phyloP scores from a whole-genome alignment of 2,113 vertebrate species.

The Muscicapa adusta region DNA sequence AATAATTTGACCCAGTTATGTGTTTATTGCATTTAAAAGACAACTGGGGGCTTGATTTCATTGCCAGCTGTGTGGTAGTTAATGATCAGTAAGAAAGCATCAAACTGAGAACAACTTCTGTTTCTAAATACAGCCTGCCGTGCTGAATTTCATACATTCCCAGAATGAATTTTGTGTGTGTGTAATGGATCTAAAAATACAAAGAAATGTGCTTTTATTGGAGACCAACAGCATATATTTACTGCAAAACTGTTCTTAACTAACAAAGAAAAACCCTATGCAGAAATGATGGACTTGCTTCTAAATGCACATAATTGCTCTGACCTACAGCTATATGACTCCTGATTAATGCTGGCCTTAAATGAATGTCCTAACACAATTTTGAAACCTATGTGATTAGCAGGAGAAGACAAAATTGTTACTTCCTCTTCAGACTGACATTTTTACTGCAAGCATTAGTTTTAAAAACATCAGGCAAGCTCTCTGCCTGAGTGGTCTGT shows the following conservation, averaged over 20 bases:
- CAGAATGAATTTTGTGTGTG: background rate
- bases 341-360: background rate
- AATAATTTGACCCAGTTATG: conserved; percentile 51
- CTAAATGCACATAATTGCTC: background rate
- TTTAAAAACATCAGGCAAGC: background rate
- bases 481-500: background rate
- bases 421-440: background rate
- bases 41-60: background rate
- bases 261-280: background rate
- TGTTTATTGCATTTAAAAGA: conserved; percentile 21
- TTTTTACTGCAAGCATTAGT: background rate
- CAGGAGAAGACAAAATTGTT: background rate
- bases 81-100: conserved; percentile 28
- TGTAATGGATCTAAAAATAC: background rate
- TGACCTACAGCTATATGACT: background rate
- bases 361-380: background rate
- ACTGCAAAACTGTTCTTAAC: background rate
- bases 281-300: background rate
- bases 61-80: conserved; percentile 38
- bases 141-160: background rate
- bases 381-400: background rate
- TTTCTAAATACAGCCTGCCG: background rate
- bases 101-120: conserved; percentile 6
- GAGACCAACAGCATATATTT: background rate
- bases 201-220: background rate